Base-by-base conservation (phyloP, 2,113 vertebrate species). In the Thunnus thynnus region DNA sequence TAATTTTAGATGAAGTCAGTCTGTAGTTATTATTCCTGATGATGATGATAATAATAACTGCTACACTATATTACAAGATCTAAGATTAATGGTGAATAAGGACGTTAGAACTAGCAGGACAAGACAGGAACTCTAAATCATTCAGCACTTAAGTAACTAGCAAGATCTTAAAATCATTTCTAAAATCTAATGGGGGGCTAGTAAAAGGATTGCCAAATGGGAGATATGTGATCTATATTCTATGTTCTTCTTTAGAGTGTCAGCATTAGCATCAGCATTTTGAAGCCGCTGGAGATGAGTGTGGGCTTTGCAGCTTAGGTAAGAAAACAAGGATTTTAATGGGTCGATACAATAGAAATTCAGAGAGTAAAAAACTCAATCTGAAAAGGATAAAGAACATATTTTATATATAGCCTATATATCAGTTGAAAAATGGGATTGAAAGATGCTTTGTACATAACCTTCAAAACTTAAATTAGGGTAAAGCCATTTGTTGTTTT, bases 111-210 rank as follows among this genome's bases (percentile, higher is more conserved):
- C 22, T 22, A 58, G 69, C 46, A 5, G 36, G 52, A 55, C 46
- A 9, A 47, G 25, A 65, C 51, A 41, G 57, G 25, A 70, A 46
- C 22, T 22, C 52, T 27, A 25, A 58, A 78, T 30, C 57, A 65
- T 82, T 76, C 41, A 67, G 50, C 54, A 55, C 56, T 83, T 25
- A 52, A 61, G 64, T 72, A 47, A 88, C 74, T 46, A 60, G 57
- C 30, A 12, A 66, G 30, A 56, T 77, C 72, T 74, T 46, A 47
- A 73, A 75, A 67, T 74, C 54, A 46, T 54, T 78, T 78, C 48
- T 61, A n/a, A 64, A 69, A 58, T 71, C 71, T 61, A 27, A 9
- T 25, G 27, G 36, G 16, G 62, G 63, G 36, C 41, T 7, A 51
- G 16, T 69, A 6, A 63, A 76, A 58, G 14, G 70, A 58, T 50